Conservation (phyloP, 2,888 invertebrate genomes). For the Rhingia rostrata region DNA sequence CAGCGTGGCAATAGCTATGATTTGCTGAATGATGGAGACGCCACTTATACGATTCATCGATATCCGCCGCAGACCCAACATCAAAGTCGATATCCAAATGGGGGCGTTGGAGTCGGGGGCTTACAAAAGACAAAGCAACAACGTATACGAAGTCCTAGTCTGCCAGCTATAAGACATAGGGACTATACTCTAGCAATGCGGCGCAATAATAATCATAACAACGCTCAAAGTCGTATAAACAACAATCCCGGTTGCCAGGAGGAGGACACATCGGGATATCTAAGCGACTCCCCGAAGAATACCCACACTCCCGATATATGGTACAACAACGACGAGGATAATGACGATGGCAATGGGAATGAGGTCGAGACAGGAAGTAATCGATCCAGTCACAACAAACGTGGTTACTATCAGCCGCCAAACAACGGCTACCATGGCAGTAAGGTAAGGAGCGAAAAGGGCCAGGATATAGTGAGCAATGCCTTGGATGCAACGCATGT, state of each 20-base stretch:
- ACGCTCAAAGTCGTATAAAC: conserved; percentile 78
- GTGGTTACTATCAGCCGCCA: conserved; percentile 67
- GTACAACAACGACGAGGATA: conserved; percentile 80
- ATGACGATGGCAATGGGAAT: conserved; percentile 74
- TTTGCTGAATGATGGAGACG: conserved; percentile 76
- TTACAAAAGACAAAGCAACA: conserved; percentile 74
- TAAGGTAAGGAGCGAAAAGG: conserved; percentile 52
- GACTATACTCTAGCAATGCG: conserved; percentile 76
- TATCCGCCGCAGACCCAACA: conserved; percentile 36
- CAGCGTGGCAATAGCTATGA: conserved; percentile 78
- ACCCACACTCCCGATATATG: conserved; percentile 84
- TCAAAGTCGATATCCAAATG: conserved; percentile 59
- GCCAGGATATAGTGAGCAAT: conserved; percentile 43
- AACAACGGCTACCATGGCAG: conserved; percentile 74
- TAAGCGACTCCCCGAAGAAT: conserved; percentile 88
- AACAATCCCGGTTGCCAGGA: conserved; percentile 84
- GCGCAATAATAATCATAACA: conserved; percentile 78
- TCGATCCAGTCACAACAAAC: conserved; percentile 75
- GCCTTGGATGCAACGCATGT: conserved; percentile 49
- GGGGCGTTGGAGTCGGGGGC: neutral
- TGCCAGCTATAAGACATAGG: conserved; percentile 86
- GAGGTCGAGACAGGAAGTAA: conserved; percentile 76
- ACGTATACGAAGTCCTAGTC: conserved; percentile 86
- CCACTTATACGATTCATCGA: conserved; percentile 63
- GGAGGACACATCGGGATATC: conserved; percentile 92